Base-by-base conservation (phyloP, 1,140 invertebrate genomes). In the Neodiprion lecontei region DNA sequence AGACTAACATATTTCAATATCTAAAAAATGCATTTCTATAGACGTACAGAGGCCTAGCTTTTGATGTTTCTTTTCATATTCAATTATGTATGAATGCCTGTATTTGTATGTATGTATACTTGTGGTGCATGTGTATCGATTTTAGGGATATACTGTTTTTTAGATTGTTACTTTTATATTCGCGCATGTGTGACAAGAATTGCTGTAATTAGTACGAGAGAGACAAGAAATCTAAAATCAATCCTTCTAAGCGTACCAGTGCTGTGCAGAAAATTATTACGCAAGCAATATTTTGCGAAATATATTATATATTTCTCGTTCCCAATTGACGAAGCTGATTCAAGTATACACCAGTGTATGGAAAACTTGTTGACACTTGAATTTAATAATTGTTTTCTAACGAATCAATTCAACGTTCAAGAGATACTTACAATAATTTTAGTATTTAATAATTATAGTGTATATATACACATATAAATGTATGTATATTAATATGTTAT, bases 381-480 rank as follows among this genome's bases (percentile, higher is more conserved):
- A 14, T 14, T 14, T 9, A 61, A 61, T 61, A 61, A 61, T 61
- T 61, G 9, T 61, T 61, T 61, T 61, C 11, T 61, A 61, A 61
- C 0, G n/a, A 61, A 61, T 14, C 53, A 61, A 14, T 61, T 14
- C 53, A 9, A 11, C 53, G 53, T 50, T 9, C 48, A 21, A 66
- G 40, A 72, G 79, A 81, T 86, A 86, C 82, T 85, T 85, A 82
- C 80, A 84, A 81, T 80, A 77, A 79, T 83, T 79, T 77, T 76
- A 80, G 81, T 85, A 85, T 84, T 86, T 87, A 85, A 84, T 81
- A 79, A 75, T 80, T 86, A 84, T 81, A 40, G 28, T 40, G 28
- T 40, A 40, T 40, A 81, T 84, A 82, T 80, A 72, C 74, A 81
- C 78, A 79, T 61, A 67, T 67, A 67, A 65, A 11, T 74, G 72